A percentile compares a stretch with the other conserved stretches of the same genome.
phyloP scores from a whole-genome alignment of 2,888 invertebrate genomes.

The Masnerella sp. region DNA sequence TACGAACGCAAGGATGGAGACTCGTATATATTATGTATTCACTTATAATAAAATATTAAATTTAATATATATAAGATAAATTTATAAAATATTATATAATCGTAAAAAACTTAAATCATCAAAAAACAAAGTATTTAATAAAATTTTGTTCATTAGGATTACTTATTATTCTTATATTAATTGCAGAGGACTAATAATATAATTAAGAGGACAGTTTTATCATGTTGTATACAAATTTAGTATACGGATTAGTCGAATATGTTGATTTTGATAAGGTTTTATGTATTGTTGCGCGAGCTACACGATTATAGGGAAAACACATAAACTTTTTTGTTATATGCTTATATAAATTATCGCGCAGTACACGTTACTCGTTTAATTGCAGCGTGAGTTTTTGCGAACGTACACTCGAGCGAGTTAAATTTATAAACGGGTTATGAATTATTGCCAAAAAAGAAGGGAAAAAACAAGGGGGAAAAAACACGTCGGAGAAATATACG shows the following conservation, averaged over 20 bases:
- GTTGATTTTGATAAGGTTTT: constrained; percentile 31
- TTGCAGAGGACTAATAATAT: too few relatives aligned
- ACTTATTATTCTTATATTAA: too few relatives aligned
- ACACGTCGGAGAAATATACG: neutral
- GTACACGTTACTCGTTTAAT: constrained; percentile 46
- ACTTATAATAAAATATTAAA: too few relatives aligned
- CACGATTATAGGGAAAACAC: constrained; percentile 22
- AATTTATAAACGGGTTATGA: constrained; percentile 49
- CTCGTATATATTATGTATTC: too few relatives aligned
- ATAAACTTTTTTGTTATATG: constrained; percentile 32
- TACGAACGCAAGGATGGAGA: too few relatives aligned
- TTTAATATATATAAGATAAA: too few relatives aligned
- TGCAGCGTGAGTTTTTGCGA: constrained; percentile 39
- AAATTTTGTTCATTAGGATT: too few relatives aligned
- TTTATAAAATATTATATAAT: too few relatives aligned
- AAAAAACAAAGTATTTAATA: too few relatives aligned
- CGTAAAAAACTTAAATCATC: too few relatives aligned
- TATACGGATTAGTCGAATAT: constrained; percentile 24
- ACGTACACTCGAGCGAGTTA: constrained; percentile 21
- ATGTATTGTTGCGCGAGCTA: constrained; percentile 10
- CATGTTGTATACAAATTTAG: constrained; percentile 11
- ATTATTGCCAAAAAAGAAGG: constrained; percentile 27
- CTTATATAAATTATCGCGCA: constrained; percentile 45
- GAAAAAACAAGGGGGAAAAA: neutral
- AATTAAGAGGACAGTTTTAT: too few relatives aligned